phyloP scores from a whole-genome alignment of 2,113 vertebrate species.

The Psephotus haematonotus region DNA sequence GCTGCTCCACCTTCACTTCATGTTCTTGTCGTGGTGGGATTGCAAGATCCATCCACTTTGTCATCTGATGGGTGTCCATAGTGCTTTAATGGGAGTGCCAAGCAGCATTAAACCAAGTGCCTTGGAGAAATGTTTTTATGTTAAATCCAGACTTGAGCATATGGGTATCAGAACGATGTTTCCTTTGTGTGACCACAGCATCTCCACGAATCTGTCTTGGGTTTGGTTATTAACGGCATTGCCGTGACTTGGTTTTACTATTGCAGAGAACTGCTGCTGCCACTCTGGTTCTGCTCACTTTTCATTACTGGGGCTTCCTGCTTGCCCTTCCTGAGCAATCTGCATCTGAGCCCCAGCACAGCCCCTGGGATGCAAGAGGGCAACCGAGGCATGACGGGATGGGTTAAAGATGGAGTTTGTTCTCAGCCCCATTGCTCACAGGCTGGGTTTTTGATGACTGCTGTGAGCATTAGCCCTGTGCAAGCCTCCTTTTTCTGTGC shows the following conservation, averaged over 20 bases:
- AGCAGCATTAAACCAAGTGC: neutral
- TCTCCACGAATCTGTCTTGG: neutral
- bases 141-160: neutral
- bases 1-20: neutral
- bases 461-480: neutral
- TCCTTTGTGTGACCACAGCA: neutral
- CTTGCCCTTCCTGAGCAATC: neutral
- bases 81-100: neutral
- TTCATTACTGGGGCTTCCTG: neutral
- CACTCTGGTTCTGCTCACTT: neutral
- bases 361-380: neutral
- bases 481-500: neutral
- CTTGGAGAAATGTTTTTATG: neutral
- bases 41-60: neutral
- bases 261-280: neutral
- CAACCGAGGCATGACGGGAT: neutral
- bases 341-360: neutral
- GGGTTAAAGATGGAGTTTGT: neutral
- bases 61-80: neutral
- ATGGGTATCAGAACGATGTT: rapidly evolving
- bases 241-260: neutral
- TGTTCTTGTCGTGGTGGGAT: neutral
- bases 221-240: neutral
- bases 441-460: neutral
- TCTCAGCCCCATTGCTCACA: rapidly evolving